Conservation (phyloP, 2,888 invertebrate genomes). For the Eudasyphora cyanicolor region DNA sequence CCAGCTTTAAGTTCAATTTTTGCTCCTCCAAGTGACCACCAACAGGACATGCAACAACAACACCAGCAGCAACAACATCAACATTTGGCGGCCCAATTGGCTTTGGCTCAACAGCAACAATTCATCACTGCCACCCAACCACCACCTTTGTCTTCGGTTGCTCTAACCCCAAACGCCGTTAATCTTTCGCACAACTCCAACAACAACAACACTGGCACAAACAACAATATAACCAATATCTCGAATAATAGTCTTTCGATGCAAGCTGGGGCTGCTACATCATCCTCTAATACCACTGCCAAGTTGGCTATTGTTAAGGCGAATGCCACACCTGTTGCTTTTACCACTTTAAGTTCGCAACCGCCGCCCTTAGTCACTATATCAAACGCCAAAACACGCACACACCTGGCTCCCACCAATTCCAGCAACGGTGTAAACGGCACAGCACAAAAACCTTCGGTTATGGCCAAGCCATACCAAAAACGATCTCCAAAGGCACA, state of each 20-base stretch:
- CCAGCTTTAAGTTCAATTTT: conserved; percentile 78
- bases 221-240: conserved; percentile 46
- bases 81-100: conserved; percentile 64
- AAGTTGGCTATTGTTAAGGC: conserved; percentile 71
- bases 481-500: conserved; percentile 69
- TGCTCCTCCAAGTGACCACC: conserved; percentile 69
- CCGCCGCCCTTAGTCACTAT: conserved; percentile 74
- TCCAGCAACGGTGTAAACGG: neutral
- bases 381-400: conserved; percentile 66
- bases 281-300: conserved; percentile 63
- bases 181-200: conserved; percentile 66
- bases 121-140: conserved; percentile 74
- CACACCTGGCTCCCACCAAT: conserved; percentile 27
- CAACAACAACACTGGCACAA: conserved; percentile 68
- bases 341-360: conserved; percentile 68
- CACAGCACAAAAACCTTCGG: conserved; percentile 64
- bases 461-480: conserved; percentile 74
- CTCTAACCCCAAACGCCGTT: conserved; percentile 61
- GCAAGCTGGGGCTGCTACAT: conserved; percentile 22
- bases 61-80: conserved; percentile 72
- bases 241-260: conserved; percentile 17
- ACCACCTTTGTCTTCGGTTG: conserved; percentile 73
- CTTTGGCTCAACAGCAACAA: conserved; percentile 67
- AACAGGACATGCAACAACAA: conserved; percentile 66
- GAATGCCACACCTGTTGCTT: conserved; percentile 52